Evolutionary conservation across 2,888 invertebrate species (phyloP).

Genomic region (Blera fallax): DNA sequence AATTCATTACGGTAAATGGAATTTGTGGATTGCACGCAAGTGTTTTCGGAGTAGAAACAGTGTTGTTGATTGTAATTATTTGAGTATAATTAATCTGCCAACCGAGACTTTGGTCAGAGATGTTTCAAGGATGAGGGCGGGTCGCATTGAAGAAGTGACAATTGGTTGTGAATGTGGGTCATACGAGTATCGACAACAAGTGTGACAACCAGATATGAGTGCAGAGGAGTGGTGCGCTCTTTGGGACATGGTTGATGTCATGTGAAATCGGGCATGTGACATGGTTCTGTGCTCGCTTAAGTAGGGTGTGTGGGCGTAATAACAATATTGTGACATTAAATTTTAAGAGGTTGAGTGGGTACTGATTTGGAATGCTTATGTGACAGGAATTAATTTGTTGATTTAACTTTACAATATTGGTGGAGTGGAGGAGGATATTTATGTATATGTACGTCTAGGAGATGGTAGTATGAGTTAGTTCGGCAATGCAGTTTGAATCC

Average conservation of each 20-base stretch:
- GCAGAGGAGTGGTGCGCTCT: slow-evolving; percentile 3
- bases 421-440: too few species aligned
- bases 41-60: slow-evolving; percentile 51
- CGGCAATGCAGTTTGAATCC: background rate
- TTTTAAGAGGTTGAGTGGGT: slow-evolving; percentile 25
- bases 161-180: slow-evolving; percentile 29
- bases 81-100: slow-evolving; percentile 57
- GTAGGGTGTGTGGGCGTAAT: slow-evolving; percentile 10
- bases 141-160: slow-evolving; percentile 29
- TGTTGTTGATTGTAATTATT: slow-evolving; percentile 44
- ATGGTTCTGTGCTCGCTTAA: slow-evolving; percentile 29
- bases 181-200: too few species aligned
- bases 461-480: background rate
- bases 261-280: slow-evolving; percentile 55
- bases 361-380: slow-evolving; percentile 26
- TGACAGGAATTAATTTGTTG: slow-evolving; percentile 40
- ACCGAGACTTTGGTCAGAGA: background rate
- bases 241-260: slow-evolving; percentile 36
- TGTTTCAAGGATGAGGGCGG: background rate
- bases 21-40: slow-evolving; percentile 47
- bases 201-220: slow-evolving; percentile 12
- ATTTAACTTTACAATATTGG: background rate
- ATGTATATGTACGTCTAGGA: background rate
- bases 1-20: slow-evolving; percentile 61
- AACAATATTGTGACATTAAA: slow-evolving; percentile 48